Conservation (phyloP, 1,140 invertebrate genomes). For the Chrysomallon squamiferum region DNA sequence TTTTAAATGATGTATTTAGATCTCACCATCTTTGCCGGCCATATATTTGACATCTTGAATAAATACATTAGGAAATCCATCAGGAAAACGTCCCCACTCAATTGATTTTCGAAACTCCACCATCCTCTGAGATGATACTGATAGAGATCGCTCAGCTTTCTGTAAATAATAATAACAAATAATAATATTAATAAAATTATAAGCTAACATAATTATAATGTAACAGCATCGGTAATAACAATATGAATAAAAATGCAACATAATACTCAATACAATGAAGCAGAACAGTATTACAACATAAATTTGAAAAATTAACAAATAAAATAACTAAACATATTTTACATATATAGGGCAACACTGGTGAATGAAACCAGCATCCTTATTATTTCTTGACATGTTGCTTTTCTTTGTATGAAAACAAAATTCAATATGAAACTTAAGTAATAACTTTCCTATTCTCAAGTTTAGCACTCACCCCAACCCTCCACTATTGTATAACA, state of each 20-base stretch:
- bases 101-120: constrained; percentile 51
- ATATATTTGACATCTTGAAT: constrained; percentile 61
- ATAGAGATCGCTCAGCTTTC: constrained; percentile 17
- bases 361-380: no score
- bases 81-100: constrained; percentile 57
- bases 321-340: no score
- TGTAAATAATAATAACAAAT: neutral
- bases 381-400: no score
- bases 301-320: no score
- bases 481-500: no score
- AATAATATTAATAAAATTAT: neutral
- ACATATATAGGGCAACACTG: no score
- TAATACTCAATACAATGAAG: neutral
- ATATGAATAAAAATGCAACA: neutral
- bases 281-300: neutral
- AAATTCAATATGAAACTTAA: no score
- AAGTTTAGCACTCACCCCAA: no score
- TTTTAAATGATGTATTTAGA: no score
- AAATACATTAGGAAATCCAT: constrained; percentile 64
- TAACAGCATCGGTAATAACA: neutral
- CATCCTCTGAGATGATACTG: constrained; percentile 20
- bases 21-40: constrained; percentile 61
- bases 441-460: no score
- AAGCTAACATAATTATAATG: neutral
- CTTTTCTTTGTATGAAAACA: no score